Evolutionary conservation across 1,140 invertebrate genomes (phyloP).

Genomic region (Neodiprion fabricii): DNA sequence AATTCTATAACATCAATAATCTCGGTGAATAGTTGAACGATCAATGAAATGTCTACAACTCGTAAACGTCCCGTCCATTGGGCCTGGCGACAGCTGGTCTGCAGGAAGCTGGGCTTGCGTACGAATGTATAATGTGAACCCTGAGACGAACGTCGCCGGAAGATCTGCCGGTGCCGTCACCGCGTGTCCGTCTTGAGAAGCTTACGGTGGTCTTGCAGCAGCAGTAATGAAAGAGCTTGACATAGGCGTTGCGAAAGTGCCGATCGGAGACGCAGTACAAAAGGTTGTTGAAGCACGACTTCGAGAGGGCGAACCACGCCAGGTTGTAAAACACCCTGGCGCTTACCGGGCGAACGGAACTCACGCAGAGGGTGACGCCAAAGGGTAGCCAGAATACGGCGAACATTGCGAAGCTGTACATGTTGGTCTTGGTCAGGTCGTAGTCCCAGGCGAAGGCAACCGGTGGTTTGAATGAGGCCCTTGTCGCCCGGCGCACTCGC

Average conservation of each 20-base stretch:
- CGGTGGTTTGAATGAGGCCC: conserved; percentile 69
- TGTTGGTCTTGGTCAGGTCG: conserved; percentile 69
- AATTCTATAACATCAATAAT: no score
- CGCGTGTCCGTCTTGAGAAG: conserved; percentile 69
- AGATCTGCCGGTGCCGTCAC: conserved; percentile 62
- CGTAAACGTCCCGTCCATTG: conserved; percentile 65
- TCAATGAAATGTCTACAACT: conserved; percentile 51
- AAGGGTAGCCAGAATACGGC: conserved; percentile 75
- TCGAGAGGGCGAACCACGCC: conserved; percentile 73
- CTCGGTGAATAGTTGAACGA: no score
- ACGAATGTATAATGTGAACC: conserved; percentile 81
- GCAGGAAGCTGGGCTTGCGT: conserved; percentile 64
- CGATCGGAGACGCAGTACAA: conserved; percentile 71
- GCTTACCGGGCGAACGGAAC: conserved; percentile 59
- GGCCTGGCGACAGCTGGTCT: conserved; percentile 53
- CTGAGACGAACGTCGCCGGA: conserved; percentile 68
- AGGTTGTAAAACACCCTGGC: conserved; percentile 68
- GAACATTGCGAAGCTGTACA: conserved; percentile 70
- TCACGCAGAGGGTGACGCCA: conserved; percentile 62
- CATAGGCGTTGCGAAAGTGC: conserved; percentile 77
- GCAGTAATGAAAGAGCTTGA: conserved; percentile 82
- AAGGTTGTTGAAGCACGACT: conserved; percentile 73
- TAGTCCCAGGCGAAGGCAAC: conserved; percentile 70
- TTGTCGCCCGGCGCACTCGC: conserved; percentile 55
- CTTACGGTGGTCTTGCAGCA: conserved; percentile 82